Conservation (phyloP, 2,113 vertebrate species). For the Pseudorhombus dupliciocellatus region DNA sequence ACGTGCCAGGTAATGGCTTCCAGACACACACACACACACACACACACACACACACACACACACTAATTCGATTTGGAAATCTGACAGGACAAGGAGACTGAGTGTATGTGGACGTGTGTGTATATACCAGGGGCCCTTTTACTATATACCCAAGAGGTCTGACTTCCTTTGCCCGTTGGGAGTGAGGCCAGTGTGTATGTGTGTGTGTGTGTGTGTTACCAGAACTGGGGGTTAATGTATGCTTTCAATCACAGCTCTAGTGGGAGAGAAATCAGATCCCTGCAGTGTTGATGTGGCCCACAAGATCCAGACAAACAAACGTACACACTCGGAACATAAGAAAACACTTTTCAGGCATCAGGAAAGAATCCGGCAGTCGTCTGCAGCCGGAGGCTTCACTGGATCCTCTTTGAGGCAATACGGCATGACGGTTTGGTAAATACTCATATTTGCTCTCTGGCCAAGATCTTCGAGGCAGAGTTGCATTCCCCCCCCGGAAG, state of each 20-base stretch:
- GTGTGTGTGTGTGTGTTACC: slow-evolving; percentile 29
- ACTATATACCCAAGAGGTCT: slow-evolving; percentile 42
- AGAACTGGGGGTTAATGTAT: slow-evolving; percentile 63
- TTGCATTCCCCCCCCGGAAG: too few species aligned
- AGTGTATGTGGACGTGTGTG: slow-evolving; percentile 30
- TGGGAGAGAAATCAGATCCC: slow-evolving; percentile 71
- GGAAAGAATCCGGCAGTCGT: slow-evolving; percentile 10
- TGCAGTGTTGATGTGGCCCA: slow-evolving; percentile 26
- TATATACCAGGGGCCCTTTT: slow-evolving; percentile 54
- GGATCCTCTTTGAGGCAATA: not conserved
- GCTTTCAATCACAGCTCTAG: slow-evolving; percentile 68
- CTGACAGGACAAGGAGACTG: slow-evolving; percentile 57
- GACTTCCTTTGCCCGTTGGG: slow-evolving; percentile 57
- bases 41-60: slow-evolving; percentile 24
- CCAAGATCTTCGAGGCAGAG: not conserved
- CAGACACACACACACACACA: slow-evolving; percentile 66
- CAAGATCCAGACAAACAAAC: slow-evolving; percentile 19
- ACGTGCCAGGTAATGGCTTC: slow-evolving; percentile 80
- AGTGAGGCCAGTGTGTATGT: slow-evolving; percentile 33
- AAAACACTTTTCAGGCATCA: slow-evolving; percentile 23
- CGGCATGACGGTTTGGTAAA: not conserved
- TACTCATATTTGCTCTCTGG: not conserved
- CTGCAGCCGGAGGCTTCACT: not conserved
- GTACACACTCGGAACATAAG: not conserved
- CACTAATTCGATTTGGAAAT: slow-evolving; percentile 72